Evolutionary conservation across 2,888 invertebrate genomes (phyloP), one percentile per base, ranked within the genome.

Genomic region (Aethes cnicana): DNA sequence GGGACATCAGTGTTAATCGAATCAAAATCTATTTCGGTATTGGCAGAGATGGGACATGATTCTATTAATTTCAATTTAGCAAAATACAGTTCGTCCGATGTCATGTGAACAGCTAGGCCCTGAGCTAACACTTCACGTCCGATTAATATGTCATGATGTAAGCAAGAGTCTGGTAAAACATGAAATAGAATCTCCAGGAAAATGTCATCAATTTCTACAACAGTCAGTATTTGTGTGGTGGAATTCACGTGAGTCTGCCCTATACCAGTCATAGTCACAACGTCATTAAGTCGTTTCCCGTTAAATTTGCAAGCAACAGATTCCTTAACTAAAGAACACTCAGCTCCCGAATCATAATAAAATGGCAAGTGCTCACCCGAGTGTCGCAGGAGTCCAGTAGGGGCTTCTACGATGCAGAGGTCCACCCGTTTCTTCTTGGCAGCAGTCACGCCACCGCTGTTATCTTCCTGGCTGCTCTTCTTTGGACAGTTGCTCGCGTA

Each of bases 341-440:
- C 58, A 1, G 62, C 56, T 5, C 61, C 62, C 3, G 59, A 60
- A 44, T 60, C 62, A 32, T 23, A 62, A 46, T 16, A 42, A 58
- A 58, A 64, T 23, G 32, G 5, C 52, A 54, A 53, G 14, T 14
- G 5, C 62, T 58, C 54, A 64, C 64, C 61, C 2, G 7, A 6
- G 28, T 35, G 21, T 4, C 6, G 7, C n/a, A 44, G 11, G 1
- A 23, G n/a, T 9, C 33, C 32, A 25, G 28, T 1, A n/a, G 14
- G 23, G 2, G 9, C 9, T 2, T 14, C 8, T 7, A 21, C 23
- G 9, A 1, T 11, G 23, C 44, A 44, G n/a, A 17, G 3, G 33
- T 44, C 28, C 14, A 44, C 44, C 23, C 28, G 30, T 14, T 33
- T 20, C 6, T 35, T 8, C 8, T 18, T 8, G 6, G 20, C 2